Evolutionary conservation across 1,140 invertebrate genomes (phyloP).

Genomic region (Monomorium pharaonis): DNA sequence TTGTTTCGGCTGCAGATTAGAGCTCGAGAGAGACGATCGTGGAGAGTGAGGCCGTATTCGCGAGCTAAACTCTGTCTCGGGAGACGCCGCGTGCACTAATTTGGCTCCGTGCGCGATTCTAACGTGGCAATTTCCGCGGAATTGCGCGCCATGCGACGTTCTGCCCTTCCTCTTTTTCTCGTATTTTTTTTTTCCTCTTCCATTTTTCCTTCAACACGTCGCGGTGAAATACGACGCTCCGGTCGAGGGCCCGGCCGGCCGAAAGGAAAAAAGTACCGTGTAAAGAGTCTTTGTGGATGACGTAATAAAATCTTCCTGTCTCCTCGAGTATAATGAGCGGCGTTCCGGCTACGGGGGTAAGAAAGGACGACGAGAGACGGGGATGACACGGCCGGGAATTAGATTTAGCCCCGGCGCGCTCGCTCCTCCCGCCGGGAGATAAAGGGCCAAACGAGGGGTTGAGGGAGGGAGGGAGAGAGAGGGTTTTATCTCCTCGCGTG

Average conservation of each 20-base stretch:
- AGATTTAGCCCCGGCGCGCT: constrained; percentile 40
- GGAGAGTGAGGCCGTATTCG: not conserved
- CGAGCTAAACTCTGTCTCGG: not conserved
- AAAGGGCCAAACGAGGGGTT: constrained; percentile 48
- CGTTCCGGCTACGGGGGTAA: constrained; percentile 34
- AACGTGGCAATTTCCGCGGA: constrained; percentile 37
- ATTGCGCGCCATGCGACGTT: constrained; percentile 19
- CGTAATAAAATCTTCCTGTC: constrained; percentile 70
- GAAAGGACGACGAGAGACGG: constrained; percentile 35
- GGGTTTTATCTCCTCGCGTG: constrained; percentile 81
- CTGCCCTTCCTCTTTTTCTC: not conserved
- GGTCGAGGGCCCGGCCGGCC: constrained; percentile 20
- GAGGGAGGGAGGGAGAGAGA: constrained; percentile 55
- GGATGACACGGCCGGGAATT: constrained; percentile 67
- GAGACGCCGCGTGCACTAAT: not conserved
- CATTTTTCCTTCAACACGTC: constrained; percentile 4
- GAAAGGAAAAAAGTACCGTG: constrained; percentile 46
- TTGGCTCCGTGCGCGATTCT: not conserved
- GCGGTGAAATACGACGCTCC: constrained; percentile 48
- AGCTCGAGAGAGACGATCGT: not conserved
- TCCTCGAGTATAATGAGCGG: constrained; percentile 62
- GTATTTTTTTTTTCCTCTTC: too few species aligned
- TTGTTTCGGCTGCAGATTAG: not conserved
- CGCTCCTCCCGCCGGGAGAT: constrained; percentile 41
- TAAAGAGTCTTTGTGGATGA: constrained; percentile 62